Evolutionary conservation across 2,113 vertebrate species (phyloP), one percentile per base, ranked within the genome.

Genomic region (Cebidichthys violaceus): DNA sequence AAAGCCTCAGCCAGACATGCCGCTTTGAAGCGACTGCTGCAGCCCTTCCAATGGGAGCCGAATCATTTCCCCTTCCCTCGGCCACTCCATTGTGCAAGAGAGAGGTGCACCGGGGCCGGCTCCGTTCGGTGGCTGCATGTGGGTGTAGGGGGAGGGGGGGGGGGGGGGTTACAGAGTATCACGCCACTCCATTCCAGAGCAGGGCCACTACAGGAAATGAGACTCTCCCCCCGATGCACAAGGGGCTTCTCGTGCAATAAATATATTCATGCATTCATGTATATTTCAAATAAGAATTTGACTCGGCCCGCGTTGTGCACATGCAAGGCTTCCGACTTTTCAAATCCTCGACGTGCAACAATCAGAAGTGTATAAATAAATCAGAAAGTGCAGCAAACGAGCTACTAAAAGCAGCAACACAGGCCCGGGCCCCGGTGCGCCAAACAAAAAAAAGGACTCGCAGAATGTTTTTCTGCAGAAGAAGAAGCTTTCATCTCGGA

Each of bases 351-450:
- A 89, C 89, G 87, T 82, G 87, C 86, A 47, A 90, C 82, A 87
- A 92, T 92, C 88, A 85, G 75, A 81, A 43, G 85, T 77, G 88
- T 86, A 93, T 93, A 89, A 94, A 94, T 92, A 92, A 89, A 95
- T 90, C 90, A 92, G 84, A 87, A 89, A 89, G 83, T 52, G 83
- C 90, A 81, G 86, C 77, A 92, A 90, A 90, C 86, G 77, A 90
- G 88, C 62, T 70, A 43, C 89, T 81, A 88, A 90, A 90, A 89
- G 84, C 81, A 62, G 90, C 61, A 81, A 82, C 88, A 71, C 59
- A 35, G 75, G 81, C 85, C 47, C 7, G 68, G 66, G 70, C 65
- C 77, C 77, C 4, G 4, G 69, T 2, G 3, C 6, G 37, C 37
- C 7, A 9, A 22, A 0, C 27, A 22, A 17, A 24, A 50, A 39